phyloP scores from a whole-genome alignment of 2,113 vertebrate genomes.

The Accipiter virgatus region DNA sequence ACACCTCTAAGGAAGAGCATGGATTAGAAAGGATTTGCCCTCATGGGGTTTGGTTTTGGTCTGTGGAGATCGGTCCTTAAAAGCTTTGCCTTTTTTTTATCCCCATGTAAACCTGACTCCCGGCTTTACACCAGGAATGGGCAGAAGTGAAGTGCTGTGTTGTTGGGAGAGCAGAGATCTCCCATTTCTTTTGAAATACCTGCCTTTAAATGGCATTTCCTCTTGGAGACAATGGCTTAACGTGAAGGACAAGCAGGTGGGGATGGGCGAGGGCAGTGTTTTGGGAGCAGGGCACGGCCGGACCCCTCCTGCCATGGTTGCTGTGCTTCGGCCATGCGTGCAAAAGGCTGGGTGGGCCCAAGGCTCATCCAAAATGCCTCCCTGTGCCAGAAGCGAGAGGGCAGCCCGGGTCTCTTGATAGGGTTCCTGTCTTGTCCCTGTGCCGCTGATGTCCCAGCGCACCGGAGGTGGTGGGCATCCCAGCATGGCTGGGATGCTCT shows the following conservation, averaged over 20 bases:
- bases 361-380: neutral
- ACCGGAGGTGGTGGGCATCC: neutral
- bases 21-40: slow-evolving; percentile 48
- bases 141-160: neutral
- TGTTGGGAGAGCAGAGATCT: neutral
- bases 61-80: slow-evolving; percentile 38
- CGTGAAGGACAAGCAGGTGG: neutral
- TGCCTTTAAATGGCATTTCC: neutral
- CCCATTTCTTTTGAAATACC: neutral
- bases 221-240: neutral
- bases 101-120: slow-evolving; percentile 9
- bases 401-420: neutral
- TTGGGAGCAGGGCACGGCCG: neutral
- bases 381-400: neutral
- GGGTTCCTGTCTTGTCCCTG: neutral
- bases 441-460: neutral
- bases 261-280: neutral
- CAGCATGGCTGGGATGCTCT: neutral
- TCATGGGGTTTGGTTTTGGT: slow-evolving; percentile 12
- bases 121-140: neutral
- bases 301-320: neutral
- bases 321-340: neutral
- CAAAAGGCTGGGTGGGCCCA: neutral
- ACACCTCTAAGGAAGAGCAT: slow-evolving; percentile 36
- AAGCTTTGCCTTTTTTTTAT: slow-evolving; percentile 18